Evolutionary conservation across 2,797 vertebrate species (phyloP), one percentile per base, ranked within the genome.

Genomic region (Myotis pilosus): DNA sequence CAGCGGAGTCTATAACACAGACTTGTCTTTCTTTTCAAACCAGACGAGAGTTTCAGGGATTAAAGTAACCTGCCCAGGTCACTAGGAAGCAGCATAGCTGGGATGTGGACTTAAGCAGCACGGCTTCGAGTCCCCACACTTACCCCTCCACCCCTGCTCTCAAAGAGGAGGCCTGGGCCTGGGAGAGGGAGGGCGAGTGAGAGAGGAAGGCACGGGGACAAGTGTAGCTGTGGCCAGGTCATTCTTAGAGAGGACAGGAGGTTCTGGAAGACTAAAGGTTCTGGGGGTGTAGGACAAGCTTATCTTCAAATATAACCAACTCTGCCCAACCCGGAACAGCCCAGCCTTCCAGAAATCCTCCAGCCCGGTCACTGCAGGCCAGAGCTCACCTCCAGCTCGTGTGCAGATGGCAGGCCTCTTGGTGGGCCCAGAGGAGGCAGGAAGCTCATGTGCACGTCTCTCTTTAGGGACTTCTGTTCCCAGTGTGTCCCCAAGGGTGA

Each of bases 171-270:
- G n/a, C 36, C 15, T 11, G 36, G 78, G 49, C 49, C 71, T 44
- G 1, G 33, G 17, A 33, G 62, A 4, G 0, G 2, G 2, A 5
- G 57, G 0, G 2, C n/a, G 2, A 13, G 11, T 28, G 57, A 60
- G 57, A 60, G 7, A 71, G 66, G 9, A 17, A 33, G 41, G 41
- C n/a, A 28, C 22, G 49, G 44, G 19, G 75, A 82, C 64, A 38
- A 33, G 22, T 25, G 33, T 44, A 86, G 62, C 44, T 75, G 15
- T 28, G 44, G 25, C 53, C 16, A 25, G 22, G 51, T 53, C 78
- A 84, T 30, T 84, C 72, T 68, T 80, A 55, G 49, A 66, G 87
- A 86, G 66, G 51, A 78, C 64, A 41, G 36, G 30, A 69, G 25
- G 51, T 60, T 93, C 71, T 60, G 38, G 33, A 75, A 88, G 66